phyloP scores from a whole-genome alignment of 2,797 vertebrate genomes.

The Champsocephalus esox region DNA sequence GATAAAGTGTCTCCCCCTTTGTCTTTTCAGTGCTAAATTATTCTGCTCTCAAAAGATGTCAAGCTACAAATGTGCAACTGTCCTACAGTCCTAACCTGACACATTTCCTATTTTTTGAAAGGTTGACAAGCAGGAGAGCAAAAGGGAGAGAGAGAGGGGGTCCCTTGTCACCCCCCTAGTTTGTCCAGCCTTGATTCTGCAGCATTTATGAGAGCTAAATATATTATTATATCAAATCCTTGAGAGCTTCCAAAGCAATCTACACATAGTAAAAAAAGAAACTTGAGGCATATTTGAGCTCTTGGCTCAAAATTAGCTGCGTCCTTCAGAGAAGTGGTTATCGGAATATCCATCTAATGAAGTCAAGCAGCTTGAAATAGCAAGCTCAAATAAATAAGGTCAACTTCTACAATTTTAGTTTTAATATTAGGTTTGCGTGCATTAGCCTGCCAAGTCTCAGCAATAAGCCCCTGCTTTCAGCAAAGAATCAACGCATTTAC shows the following conservation, averaged over 20 bases:
- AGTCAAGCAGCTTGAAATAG: constrained; percentile 54
- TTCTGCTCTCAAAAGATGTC: constrained; percentile 77
- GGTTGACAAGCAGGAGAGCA: constrained; percentile 38
- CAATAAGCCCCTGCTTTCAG: constrained; percentile 31
- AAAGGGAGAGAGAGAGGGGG: constrained; percentile 5
- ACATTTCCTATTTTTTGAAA: constrained; percentile 59
- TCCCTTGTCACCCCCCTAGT: constrained; percentile 26
- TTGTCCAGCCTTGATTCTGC: constrained; percentile 58
- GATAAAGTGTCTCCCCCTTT: constrained; percentile 80
- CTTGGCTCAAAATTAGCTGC: constrained; percentile 57
- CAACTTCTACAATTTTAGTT: constrained; percentile 27
- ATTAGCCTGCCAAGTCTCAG: constrained; percentile 3
- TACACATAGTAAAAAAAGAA: constrained; percentile 69
- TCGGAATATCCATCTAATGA: constrained; percentile 44
- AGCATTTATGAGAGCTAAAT: constrained; percentile 60
- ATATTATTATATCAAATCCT: constrained; percentile 61
- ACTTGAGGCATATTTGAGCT: constrained; percentile 49
- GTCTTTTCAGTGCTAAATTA: constrained; percentile 77
- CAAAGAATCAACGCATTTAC: constrained; percentile 43
- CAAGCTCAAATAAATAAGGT: constrained; percentile 56
- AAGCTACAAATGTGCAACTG: constrained; percentile 73
- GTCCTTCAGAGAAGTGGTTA: constrained; percentile 40
- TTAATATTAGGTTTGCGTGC: constrained; percentile 13
- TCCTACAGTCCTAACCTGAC: constrained; percentile 78
- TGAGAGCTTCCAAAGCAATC: constrained; percentile 59